Conservation (phyloP, 2,888 invertebrate species). For the Nudaria mundana region DNA sequence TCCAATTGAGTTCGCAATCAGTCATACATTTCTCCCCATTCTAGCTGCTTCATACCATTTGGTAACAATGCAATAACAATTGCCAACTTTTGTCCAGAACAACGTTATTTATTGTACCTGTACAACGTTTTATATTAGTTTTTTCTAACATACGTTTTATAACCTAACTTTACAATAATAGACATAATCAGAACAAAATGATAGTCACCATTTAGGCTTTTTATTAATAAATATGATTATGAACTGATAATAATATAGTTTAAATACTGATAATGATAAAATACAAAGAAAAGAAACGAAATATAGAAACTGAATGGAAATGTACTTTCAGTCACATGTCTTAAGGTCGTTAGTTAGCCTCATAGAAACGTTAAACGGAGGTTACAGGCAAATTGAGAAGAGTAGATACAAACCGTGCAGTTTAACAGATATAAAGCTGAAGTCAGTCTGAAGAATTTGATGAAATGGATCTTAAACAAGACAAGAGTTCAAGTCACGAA, state of each 20-base stretch:
- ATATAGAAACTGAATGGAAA: too few relatives aligned
- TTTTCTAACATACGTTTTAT: constrained; percentile 1
- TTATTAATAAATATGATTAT: neutral
- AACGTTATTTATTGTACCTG: constrained; percentile 1
- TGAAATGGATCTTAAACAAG: too few relatives aligned
- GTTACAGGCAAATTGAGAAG: neutral
- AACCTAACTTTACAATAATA: constrained; percentile 4
- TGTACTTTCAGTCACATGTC: constrained; percentile 4
- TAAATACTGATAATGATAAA: neutral
- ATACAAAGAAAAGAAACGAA: neutral
- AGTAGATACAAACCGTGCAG: neutral
- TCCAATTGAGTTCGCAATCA: constrained; percentile 64
- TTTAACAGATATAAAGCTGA: neutral
- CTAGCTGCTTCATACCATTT: constrained; percentile 13
- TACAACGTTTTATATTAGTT: neutral
- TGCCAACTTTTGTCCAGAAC: neutral
- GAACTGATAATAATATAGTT: neutral
- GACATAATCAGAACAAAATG: neutral
- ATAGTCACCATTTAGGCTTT: neutral
- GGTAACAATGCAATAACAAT: constrained; percentile 10
- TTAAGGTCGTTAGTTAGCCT: neutral
- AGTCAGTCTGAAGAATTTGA: too few relatives aligned
- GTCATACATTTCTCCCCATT: constrained; percentile 32
- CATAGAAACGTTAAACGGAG: neutral
- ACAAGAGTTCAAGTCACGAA: neutral